Conservation (phyloP, 1,140 invertebrate genomes). For the Solenopsis invicta region DNA sequence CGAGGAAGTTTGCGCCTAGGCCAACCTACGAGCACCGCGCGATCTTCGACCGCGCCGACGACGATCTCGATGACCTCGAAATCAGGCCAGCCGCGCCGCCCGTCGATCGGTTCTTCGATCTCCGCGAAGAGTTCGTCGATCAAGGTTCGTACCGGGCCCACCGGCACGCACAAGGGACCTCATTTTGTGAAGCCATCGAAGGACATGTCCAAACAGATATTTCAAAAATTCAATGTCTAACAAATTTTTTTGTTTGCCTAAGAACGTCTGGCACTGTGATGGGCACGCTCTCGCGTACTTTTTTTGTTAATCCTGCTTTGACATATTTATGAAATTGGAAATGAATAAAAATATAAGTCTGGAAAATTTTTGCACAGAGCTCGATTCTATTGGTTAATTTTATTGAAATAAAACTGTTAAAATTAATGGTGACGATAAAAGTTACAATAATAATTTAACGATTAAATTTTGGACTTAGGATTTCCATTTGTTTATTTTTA, state of each 20-base stretch:
- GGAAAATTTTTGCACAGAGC: neutral
- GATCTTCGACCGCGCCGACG: conserved; percentile 84
- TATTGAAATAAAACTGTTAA: neutral
- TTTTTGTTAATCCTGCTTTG: neutral
- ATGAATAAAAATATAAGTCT: neutral
- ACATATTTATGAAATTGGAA: neutral
- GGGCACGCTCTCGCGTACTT: neutral
- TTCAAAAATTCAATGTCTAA: neutral
- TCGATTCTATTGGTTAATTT: neutral
- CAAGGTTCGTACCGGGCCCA: conserved; percentile 84
- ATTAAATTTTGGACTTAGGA: neutral
- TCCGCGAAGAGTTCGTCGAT: conserved; percentile 85
- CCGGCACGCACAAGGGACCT: conserved; percentile 11
- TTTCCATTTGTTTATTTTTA: neutral
- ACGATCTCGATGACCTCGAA: conserved; percentile 83
- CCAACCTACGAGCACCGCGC: conserved; percentile 85
- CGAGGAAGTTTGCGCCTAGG: conserved; percentile 85
- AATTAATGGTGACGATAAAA: neutral
- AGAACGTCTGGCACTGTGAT: conserved; percentile 23
- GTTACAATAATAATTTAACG: neutral
- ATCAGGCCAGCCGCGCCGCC: conserved; percentile 81
- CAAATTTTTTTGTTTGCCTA: neutral
- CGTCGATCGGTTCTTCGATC: conserved; percentile 85
- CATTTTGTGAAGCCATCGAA: conserved; percentile 6
- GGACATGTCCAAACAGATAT: neutral